Base-by-base conservation (phyloP, 2,797 vertebrate genomes). In the Silurus lanzhouensis region DNA sequence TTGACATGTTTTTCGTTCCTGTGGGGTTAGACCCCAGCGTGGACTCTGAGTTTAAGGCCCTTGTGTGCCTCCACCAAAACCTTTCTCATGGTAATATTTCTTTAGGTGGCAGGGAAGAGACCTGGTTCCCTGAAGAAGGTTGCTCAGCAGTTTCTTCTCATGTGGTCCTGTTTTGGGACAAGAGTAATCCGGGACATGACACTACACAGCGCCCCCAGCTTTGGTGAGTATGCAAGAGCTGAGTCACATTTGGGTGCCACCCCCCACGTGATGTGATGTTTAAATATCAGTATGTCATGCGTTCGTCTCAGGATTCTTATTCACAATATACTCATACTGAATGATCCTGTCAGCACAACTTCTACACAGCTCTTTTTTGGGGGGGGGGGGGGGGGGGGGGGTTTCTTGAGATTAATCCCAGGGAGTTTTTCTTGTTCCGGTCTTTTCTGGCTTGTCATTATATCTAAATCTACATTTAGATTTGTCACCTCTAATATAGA, bases 121-220 rank as follows among this genome's bases (percentile, higher is more conserved):
- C 96, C 97, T 90, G 97, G 97, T 57, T 96, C 94, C 89, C 93
- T 99, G 94, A 98, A 98, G 95, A 98, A 97, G 93, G 95, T 99
- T 88, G 98, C 98, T 86, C 98, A 99, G 89, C 98, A 99, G 95
- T 99, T 99, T 93, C 96, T 99, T 89, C 93, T 99, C 93, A 99
- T 99, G 97, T 99, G 98, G 98, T 99, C 98, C 57, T 99, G 98
- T 93, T 99, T 99, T 14, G 98, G 98, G 89, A 99, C 98, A 88
- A 96, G 98, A 93, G 98, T 99, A 91, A 99, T 99, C 92, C 96
- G 98, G 90, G 98, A 99, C 85, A 99, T 99, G 98, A 99, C 98
- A 90, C 94, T 99, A 91, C 98, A 99, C 91, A 99, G 98, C 0
- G 98, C 98, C 1, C 98, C 98, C 86, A 99, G 98, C 92, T 99